Conservation (phyloP, 64 coral and sea anemone species). For the Montipora capricornis region DNA sequence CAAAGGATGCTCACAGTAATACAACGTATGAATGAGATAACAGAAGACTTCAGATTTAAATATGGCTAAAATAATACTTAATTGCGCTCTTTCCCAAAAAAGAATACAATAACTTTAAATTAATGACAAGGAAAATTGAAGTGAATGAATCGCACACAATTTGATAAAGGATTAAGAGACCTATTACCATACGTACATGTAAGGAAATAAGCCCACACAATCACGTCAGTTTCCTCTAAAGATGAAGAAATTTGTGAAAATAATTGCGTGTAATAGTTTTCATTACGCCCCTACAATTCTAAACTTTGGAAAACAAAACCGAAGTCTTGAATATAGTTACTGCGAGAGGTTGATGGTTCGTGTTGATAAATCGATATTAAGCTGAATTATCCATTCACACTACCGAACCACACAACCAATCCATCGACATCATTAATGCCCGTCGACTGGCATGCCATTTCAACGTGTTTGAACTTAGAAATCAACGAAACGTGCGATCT, state of each 20-base stretch:
- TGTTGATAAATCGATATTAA: background rate
- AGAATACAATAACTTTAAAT: no score
- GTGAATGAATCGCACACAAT: background rate
- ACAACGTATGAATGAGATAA: no score
- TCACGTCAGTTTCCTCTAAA: background rate
- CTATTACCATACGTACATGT: no score
- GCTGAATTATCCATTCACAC: background rate
- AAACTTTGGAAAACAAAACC: background rate
- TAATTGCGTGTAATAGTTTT: no score
- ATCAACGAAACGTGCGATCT: background rate
- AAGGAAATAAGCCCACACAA: background rate
- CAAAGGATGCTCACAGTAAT: no score
- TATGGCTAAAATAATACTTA: no score
- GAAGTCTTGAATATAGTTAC: background rate
- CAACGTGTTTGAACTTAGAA: background rate
- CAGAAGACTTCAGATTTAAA: no score
- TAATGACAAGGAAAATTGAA: background rate
- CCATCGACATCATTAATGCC: no score
- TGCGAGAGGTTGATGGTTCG: background rate
- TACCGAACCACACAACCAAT: no score
- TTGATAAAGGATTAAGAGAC: no score
- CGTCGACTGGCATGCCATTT: background rate
- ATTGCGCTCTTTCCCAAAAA: no score
- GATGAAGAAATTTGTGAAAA: no score
- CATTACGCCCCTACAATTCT: background rate